A percentile compares a stretch with the other conserved stretches of the same genome.
phyloP scores from a whole-genome alignment of 92 coral and sea anemone genomes.

The Bergia puertoricense region DNA sequence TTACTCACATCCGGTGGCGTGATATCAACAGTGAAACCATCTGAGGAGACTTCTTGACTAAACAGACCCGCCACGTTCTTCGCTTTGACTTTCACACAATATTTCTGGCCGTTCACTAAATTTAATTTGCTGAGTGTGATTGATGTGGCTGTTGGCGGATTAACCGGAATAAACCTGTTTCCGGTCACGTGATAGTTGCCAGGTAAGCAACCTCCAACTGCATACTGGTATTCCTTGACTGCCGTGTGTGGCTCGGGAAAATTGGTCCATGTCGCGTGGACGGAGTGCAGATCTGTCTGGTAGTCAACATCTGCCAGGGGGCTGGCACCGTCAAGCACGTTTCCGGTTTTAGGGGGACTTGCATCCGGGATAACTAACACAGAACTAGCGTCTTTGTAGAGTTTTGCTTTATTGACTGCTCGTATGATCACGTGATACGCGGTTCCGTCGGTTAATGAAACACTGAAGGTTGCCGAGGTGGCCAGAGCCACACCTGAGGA shows the following conservation, averaged over 20 bases:
- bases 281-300: constrained; percentile 61
- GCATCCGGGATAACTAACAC: constrained; percentile 68
- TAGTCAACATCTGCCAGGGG: constrained; percentile 62
- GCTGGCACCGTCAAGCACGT: constrained; percentile 77
- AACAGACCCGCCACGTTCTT: constrained; percentile 83
- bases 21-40: constrained; percentile 76
- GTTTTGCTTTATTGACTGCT: constrained; percentile 74
- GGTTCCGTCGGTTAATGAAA: constrained; percentile 68
- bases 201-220: constrained; percentile 78
- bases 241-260: constrained; percentile 69
- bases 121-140: constrained; percentile 50
- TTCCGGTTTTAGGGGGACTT: constrained; percentile 70
- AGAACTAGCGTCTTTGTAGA: constrained; percentile 79
- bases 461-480: constrained; percentile 69
- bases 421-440: constrained; percentile 73
- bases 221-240: constrained; percentile 72
- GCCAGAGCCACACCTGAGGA: constrained; percentile 67
- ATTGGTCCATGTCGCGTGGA: constrained; percentile 78
- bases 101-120: constrained; percentile 85
- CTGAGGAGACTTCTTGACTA: constrained; percentile 74
- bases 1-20: constrained; percentile 74
- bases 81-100: constrained; percentile 86
- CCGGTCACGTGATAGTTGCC: constrained; percentile 92
- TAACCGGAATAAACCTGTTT: constrained; percentile 60
- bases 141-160: constrained; percentile 71